Percentiles rank a stretch among this genome's conserved stretches.
phyloP scores from a whole-genome alignment of 2,797 vertebrate genomes.

The Micropoecilia bifurca region DNA sequence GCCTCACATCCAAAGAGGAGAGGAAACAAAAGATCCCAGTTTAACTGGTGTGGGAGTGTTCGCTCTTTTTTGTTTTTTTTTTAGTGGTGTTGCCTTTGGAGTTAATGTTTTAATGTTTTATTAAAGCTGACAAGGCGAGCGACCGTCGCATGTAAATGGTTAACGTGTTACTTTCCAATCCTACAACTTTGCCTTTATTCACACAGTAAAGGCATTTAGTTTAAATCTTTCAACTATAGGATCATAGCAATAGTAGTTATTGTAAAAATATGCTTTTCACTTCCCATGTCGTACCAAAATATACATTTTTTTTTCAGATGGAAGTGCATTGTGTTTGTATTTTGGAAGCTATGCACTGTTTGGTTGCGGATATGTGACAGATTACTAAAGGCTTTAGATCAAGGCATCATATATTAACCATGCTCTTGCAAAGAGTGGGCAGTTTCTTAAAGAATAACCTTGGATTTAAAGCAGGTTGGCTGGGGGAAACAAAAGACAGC shows the following conservation, averaged over 20 bases:
- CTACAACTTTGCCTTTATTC: slow-evolving; percentile 36
- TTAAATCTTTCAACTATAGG: background rate
- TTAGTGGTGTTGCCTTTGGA: background rate
- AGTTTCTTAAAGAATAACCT: background rate
- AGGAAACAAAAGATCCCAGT: background rate
- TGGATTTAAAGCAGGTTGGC: background rate
- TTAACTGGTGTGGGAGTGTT: slow-evolving; percentile 14
- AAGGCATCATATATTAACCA: slow-evolving; percentile 51
- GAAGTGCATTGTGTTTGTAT: background rate
- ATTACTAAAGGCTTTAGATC: slow-evolving; percentile 36
- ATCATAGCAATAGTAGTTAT: background rate
- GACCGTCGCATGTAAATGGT: slow-evolving; percentile 55
- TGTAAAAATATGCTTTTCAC: background rate
- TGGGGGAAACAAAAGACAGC: background rate
- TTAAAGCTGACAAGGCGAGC: slow-evolving; percentile 40
- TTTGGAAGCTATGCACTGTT: slow-evolving; percentile 12
- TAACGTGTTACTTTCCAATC: slow-evolving; percentile 44
- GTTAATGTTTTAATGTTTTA: slow-evolving; percentile 69
- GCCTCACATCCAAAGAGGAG: slow-evolving; percentile 28
- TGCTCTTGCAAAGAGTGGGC: background rate
- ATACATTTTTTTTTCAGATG: background rate
- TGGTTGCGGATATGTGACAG: slow-evolving; percentile 8
- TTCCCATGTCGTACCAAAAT: background rate
- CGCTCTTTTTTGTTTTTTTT: background rate
- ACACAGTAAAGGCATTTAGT: background rate